Evolutionary conservation across 2,888 invertebrate species (phyloP).

Genomic region (Dicranocentrus wangi): DNA sequence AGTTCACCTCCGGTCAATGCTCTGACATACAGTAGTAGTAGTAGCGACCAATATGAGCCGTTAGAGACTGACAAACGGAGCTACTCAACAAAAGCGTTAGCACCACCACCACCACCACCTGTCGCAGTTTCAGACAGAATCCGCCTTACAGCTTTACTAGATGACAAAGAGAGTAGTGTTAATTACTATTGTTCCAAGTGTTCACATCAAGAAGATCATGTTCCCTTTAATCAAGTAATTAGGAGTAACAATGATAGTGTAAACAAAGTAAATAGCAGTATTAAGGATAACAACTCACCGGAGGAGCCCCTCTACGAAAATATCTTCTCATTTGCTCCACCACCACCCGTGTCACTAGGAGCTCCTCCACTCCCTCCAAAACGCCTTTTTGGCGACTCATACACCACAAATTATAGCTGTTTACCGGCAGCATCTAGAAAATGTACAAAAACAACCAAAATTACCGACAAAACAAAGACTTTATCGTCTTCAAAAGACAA

Average conservation of each 20-base stretch:
- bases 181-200: constrained; percentile 60
- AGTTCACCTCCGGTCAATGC: constrained; percentile 42
- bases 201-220: constrained; percentile 51
- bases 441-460: constrained; percentile 13
- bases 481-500: neutral
- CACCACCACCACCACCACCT: constrained; percentile 41
- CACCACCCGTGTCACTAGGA: constrained; percentile 53
- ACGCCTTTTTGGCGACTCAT: constrained; percentile 59
- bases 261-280: constrained; percentile 27
- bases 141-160: constrained; percentile 39
- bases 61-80: constrained; percentile 32
- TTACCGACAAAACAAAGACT: neutral
- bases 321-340: constrained; percentile 43
- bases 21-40: constrained; percentile 11
- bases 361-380: constrained; percentile 61
- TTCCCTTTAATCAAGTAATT: constrained; percentile 23
- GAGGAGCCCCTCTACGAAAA: constrained; percentile 57
- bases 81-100: no score
- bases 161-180: constrained; percentile 46
- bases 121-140: constrained; percentile 51
- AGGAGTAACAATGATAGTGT: constrained; percentile 20
- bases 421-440: constrained; percentile 44
- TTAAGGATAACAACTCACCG: constrained; percentile 28
- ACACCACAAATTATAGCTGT: constrained; percentile 62
- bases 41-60: constrained; percentile 54